These are phyloP conservation scores for Tricholauxania praeusta DNA, from an alignment of 2,888 invertebrate species.

Conservation along the genomic window DNA sequence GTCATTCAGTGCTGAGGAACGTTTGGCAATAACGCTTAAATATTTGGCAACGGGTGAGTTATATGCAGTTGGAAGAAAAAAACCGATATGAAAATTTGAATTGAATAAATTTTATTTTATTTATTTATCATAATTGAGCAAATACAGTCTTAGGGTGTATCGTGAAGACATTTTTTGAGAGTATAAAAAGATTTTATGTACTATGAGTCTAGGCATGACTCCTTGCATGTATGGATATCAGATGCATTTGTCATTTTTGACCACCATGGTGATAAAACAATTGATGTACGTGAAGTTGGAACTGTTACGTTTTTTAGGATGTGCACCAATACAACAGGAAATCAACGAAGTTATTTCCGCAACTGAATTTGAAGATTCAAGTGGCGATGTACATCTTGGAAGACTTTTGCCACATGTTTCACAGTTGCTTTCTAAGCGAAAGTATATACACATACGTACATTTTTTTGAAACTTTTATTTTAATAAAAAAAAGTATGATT, in stretches of 20 bases:
- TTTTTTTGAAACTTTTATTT: neutral
- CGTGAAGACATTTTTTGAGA: too few species aligned
- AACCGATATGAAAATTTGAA: too few species aligned
- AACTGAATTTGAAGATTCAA: slow-evolving; percentile 85
- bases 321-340: slow-evolving; percentile 91
- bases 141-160: too few species aligned
- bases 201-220: too few species aligned
- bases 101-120: too few species aligned
- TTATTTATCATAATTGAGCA: too few species aligned
- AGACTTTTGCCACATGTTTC: slow-evolving; percentile 85
- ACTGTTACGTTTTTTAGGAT: slow-evolving; percentile 91
- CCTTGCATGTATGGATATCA: too few species aligned
- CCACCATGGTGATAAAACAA: slow-evolving; percentile 86
- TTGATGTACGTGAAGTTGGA: slow-evolving; percentile 92
- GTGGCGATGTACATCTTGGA: slow-evolving; percentile 79
- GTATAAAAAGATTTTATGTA: too few species aligned
- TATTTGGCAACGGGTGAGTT: slow-evolving; percentile 66
- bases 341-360: slow-evolving; percentile 88
- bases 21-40: slow-evolving; percentile 65
- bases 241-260: slow-evolving; percentile 94
- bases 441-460: too few species aligned
- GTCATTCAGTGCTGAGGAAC: slow-evolving; percentile 65
- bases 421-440: slow-evolving; percentile 83
- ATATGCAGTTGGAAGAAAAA: too few species aligned
- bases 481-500: slow-evolving; percentile 3